These are phyloP conservation scores for Anthrax anthrax DNA, from an alignment of 2,888 invertebrate species.

Conservation along the genomic window DNA sequence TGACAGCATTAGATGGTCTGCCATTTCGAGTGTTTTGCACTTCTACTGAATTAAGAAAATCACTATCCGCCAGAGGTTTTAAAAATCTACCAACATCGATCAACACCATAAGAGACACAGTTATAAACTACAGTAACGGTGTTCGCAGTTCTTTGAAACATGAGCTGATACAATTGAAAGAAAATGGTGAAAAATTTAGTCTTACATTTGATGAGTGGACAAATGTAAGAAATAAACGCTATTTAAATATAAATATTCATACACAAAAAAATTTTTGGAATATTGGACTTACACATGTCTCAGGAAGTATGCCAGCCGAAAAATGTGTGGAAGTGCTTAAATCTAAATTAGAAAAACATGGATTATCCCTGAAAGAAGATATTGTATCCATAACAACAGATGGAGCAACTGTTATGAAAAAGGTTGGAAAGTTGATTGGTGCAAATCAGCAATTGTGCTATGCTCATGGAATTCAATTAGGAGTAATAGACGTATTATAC, in stretches of 20 bases:
- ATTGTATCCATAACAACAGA: neutral
- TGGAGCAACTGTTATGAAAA: neutral
- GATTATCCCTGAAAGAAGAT: neutral
- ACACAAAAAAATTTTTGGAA: slow-evolving; percentile 1
- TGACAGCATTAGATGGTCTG: slow-evolving; percentile 3
- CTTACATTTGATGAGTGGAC: slow-evolving; percentile 5
- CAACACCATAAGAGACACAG: neutral
- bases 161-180: neutral
- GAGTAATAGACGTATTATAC: neutral
- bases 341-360: neutral
- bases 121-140: neutral
- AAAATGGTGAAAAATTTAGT: neutral
- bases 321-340: neutral
- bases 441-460: neutral
- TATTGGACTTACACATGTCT: neutral
- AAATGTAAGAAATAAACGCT: neutral
- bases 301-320: slow-evolving; percentile 3
- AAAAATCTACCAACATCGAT: slow-evolving; percentile 2
- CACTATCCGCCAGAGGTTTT: slow-evolving; percentile 1
- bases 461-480: slow-evolving; percentile 2
- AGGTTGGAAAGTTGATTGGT: neutral
- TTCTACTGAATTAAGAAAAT: slow-evolving; percentile 1
- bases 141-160: neutral
- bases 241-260: slow-evolving; percentile 4
- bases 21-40: slow-evolving; percentile 2